Conservation (phyloP, 2,888 invertebrate genomes). For the Argyresthia albistria region DNA sequence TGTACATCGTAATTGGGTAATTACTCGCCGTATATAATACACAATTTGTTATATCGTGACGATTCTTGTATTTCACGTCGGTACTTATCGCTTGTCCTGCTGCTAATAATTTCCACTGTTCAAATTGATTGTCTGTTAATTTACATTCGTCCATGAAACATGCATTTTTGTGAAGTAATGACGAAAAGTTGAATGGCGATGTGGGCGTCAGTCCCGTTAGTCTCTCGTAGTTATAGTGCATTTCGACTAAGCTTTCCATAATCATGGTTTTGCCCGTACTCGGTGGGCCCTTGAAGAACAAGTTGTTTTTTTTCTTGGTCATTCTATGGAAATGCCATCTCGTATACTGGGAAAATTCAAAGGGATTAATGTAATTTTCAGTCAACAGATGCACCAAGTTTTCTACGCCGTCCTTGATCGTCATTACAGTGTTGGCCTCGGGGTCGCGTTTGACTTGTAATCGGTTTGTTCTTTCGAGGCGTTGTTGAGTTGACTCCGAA, state of each 20-base stretch:
- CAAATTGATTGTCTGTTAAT: slow-evolving; percentile 13
- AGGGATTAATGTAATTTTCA: neutral
- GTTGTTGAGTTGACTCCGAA: slow-evolving; percentile 6
- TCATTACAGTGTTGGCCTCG: neutral
- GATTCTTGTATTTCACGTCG: slow-evolving; percentile 12
- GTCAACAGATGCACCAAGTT: neutral
- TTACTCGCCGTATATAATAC: slow-evolving; percentile 9
- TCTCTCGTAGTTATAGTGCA: slow-evolving; percentile 16
- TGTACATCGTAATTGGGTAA: slow-evolving; percentile 9
- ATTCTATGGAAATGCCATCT: slow-evolving; percentile 6
- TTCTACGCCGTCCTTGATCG: neutral
- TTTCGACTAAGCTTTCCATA: slow-evolving; percentile 15
- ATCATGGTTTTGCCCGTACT: slow-evolving; percentile 18
- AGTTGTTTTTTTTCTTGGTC: slow-evolving; percentile 11
- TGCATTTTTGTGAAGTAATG: slow-evolving; percentile 18
- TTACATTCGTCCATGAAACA: slow-evolving; percentile 26
- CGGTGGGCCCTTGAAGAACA: slow-evolving; percentile 15
- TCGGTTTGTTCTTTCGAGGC: slow-evolving; percentile 8
- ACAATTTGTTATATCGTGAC: slow-evolving; percentile 6
- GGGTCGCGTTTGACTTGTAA: neutral
- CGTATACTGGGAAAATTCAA: neutral
- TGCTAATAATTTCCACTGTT: slow-evolving; percentile 12
- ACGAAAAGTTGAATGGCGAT: slow-evolving; percentile 17
- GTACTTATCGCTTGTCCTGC: slow-evolving; percentile 8
- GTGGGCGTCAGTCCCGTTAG: slow-evolving; percentile 18